These are phyloP conservation scores for Sialis lutaria DNA, from an alignment of 2,888 invertebrate genomes.

Conservation along the genomic window DNA sequence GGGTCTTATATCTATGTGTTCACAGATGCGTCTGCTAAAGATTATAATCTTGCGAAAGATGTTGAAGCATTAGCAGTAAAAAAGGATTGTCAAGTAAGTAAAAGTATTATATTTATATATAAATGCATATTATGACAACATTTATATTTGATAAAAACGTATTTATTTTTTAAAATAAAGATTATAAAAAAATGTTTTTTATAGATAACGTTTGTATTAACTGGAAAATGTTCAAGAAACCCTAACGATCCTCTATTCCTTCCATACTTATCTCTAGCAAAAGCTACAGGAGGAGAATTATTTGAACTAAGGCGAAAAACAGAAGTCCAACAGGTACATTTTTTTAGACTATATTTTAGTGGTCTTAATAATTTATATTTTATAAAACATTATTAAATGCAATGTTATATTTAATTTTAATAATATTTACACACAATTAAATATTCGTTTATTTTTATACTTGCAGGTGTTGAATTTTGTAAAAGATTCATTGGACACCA, in stretches of 20 bases:
- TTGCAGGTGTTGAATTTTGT: background rate
- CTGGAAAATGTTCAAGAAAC: background rate
- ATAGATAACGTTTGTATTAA: conserved; percentile 1
- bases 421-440: no score
- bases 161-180: no score
- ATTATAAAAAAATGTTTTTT: no score
- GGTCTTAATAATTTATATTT: background rate
- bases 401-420: no score
- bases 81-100: background rate
- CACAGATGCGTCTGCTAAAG: background rate
- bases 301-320: background rate
- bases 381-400: background rate
- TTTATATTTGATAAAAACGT: no score
- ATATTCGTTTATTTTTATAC: no score
- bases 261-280: background rate
- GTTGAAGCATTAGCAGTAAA: background rate
- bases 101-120: no score
- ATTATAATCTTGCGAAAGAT: background rate
- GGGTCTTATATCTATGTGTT: background rate
- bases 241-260: background rate
- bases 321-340: background rate
- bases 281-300: background rate
- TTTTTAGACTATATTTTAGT: background rate
- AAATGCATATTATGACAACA: no score
- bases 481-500: background rate